Conservation (phyloP, 2,888 invertebrate species). For the Caenorhabditis wallacei region DNA sequence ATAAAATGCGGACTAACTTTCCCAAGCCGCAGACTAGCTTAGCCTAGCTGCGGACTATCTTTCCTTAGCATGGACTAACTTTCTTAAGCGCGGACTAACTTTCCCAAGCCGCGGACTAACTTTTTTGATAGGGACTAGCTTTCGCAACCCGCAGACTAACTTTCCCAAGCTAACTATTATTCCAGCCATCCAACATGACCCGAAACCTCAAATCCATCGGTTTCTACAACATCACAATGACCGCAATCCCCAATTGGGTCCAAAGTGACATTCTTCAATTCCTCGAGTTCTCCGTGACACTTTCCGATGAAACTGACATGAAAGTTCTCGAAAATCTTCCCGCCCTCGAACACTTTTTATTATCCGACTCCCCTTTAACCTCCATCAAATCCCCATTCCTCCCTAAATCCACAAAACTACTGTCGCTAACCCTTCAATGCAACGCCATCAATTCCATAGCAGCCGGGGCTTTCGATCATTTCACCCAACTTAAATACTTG, state of each 20-base stretch:
- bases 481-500: conserved; percentile 35
- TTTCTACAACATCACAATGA: conserved; percentile 44
- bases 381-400: conserved; percentile 47
- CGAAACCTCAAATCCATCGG: conserved; percentile 36
- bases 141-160: not conserved
- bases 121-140: not conserved
- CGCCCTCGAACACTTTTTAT: conserved; percentile 49
- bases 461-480: conserved; percentile 55
- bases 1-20: no score
- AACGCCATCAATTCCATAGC: conserved; percentile 41
- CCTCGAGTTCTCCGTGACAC: conserved; percentile 37
- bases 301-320: conserved; percentile 23
- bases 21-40: no score
- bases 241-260: conserved; percentile 41
- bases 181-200: conserved; percentile 38
- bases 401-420: conserved; percentile 22
- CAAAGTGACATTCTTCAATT: conserved; percentile 42
- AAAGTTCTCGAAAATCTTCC: conserved; percentile 33
- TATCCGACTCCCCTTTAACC: conserved; percentile 31
- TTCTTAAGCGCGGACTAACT: no score
- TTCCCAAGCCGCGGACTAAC: no score
- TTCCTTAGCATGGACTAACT: no score
- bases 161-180: not conserved
- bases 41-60: no score
- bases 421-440: conserved; percentile 55